A percentile compares a stretch with the other conserved stretches of the same genome.
These are phyloP conservation scores for Poecilia gillii DNA, from an alignment of 2,797 vertebrate genomes.

Conservation along the genomic window DNA sequence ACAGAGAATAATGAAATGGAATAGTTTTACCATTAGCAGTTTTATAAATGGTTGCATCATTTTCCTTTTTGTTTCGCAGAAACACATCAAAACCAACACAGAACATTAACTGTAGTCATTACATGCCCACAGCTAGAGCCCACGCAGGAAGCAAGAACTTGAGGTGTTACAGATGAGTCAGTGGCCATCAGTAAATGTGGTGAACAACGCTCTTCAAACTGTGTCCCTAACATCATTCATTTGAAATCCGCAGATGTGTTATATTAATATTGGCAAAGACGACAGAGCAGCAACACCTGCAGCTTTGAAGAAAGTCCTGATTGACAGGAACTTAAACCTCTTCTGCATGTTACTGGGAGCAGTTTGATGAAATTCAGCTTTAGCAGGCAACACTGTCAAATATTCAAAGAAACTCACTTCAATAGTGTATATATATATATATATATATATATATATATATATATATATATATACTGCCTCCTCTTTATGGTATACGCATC, in stretches of 20 bases:
- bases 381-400: conserved; percentile 20
- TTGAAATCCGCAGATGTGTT: conserved; percentile 12
- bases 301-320: conserved; percentile 5
- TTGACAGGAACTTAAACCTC: conserved; percentile 21
- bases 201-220: conserved; percentile 21
- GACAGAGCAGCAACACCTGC: conserved; percentile 7
- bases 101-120: conserved; percentile 15
- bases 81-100: conserved; percentile 11
- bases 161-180: conserved; percentile 34
- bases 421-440: not conserved
- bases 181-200: conserved; percentile 4
- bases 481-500: conserved; percentile 8
- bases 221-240: conserved; percentile 8
- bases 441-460: not conserved
- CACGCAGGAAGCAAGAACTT: conserved; percentile 12
- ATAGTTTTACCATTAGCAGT: conserved; percentile 8
- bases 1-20: not conserved
- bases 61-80: conserved; percentile 9
- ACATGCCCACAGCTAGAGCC: conserved; percentile 22
- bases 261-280: not conserved
- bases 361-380: not conserved
- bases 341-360: conserved; percentile 23
- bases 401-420: conserved; percentile 26
- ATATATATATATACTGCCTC: not conserved
- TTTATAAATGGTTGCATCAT: not conserved